These are phyloP conservation scores for Acromyrmex charruanus DNA, from an alignment of 1,140 invertebrate species.

Conservation along the genomic window DNA sequence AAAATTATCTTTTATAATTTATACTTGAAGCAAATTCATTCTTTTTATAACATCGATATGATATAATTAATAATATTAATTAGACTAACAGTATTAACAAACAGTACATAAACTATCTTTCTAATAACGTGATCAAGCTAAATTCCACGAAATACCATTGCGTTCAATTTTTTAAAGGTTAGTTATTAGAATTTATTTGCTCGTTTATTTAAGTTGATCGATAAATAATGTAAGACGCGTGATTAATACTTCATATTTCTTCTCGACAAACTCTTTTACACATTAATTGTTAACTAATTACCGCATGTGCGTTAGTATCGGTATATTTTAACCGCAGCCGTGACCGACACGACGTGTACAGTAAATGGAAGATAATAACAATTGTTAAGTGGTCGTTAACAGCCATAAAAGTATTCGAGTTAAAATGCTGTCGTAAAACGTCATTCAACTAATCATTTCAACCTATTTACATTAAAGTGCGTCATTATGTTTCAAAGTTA, in stretches of 20 bases:
- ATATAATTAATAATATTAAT: conserved; percentile 3
- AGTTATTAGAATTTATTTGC: background rate
- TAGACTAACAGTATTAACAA: background rate
- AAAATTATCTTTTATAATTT: background rate
- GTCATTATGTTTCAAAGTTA: conserved; percentile 27
- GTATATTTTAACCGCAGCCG: conserved; percentile 49
- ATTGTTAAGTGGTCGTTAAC: conserved; percentile 56
- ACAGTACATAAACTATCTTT: background rate
- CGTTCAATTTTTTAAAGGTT: background rate
- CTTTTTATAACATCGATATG: background rate
- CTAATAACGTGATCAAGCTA: background rate
- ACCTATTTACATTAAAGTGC: conserved; percentile 31
- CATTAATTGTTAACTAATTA: conserved; percentile 56
- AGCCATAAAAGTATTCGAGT: conserved; percentile 58
- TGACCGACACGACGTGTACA: conserved; percentile 41
- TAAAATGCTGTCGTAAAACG: conserved; percentile 57
- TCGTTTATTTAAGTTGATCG: conserved; percentile 6
- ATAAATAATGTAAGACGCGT: background rate
- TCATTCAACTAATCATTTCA: conserved; percentile 55
- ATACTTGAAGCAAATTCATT: background rate
- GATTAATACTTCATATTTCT: conserved; percentile 40
- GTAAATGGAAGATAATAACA: conserved; percentile 61
- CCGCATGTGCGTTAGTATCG: conserved; percentile 43
- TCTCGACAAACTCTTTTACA: conserved; percentile 37
- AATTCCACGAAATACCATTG: background rate